Percentiles rank a stretch among this genome's conserved stretches.
Conservation (phyloP, 2,797 vertebrate genomes). For the Columba guinea region DNA sequence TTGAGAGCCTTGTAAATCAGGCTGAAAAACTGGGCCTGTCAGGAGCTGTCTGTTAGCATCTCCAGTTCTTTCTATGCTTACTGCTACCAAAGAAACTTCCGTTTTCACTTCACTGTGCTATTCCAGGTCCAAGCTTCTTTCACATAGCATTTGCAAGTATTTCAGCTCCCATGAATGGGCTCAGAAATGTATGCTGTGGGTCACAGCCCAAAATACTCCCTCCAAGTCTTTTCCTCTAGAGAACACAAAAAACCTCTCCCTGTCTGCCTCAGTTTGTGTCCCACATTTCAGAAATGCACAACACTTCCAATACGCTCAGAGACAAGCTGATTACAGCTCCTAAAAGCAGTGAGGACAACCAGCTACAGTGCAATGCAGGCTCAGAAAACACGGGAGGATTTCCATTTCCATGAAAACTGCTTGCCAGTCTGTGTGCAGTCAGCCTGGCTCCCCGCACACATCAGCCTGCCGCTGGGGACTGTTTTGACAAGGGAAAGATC, state of each 20-base stretch:
- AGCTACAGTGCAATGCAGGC: rapidly evolving
- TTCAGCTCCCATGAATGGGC: not conserved
- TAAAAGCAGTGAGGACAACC: rapidly evolving
- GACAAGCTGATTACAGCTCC: not conserved
- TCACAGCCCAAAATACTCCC: not conserved
- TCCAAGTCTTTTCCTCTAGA: not conserved
- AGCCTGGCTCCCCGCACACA: not conserved
- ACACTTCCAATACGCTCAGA: not conserved
- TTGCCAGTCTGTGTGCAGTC: not conserved
- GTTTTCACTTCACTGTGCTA: not conserved
- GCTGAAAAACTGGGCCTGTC: not conserved
- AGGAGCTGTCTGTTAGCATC: not conserved
- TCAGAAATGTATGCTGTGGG: not conserved
- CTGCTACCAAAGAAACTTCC: not conserved
- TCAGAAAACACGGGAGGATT: not conserved
- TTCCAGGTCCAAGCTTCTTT: not conserved
- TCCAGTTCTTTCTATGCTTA: not conserved
- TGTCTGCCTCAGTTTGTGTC: rapidly evolving
- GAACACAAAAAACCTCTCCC: not conserved
- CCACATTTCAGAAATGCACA: not conserved
- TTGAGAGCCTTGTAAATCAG: not conserved
- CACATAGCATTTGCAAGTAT: not conserved
- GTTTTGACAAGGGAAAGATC: not conserved
- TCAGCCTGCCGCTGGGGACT: rapidly evolving
- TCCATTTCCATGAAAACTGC: not conserved